phyloP scores from a whole-genome alignment of 2,888 invertebrate genomes.

The Hydrotaea cyrtoneurina region DNA sequence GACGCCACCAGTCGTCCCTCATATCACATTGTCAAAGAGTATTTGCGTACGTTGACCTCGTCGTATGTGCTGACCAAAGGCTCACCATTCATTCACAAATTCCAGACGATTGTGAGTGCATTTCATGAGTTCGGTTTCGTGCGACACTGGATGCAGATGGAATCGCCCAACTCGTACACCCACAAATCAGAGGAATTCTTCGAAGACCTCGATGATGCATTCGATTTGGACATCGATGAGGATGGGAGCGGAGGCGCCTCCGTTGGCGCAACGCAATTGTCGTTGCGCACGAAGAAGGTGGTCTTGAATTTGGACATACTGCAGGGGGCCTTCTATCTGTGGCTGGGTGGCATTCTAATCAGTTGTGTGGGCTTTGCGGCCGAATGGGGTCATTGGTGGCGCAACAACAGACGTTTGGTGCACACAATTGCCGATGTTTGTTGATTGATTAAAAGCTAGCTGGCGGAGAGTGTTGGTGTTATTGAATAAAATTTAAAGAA shows the following conservation, averaged over 20 bases:
- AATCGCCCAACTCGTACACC: slow-evolving; percentile 59
- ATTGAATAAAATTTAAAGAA: too few relatives aligned
- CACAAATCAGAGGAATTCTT: slow-evolving; percentile 67
- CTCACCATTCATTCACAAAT: slow-evolving; percentile 74
- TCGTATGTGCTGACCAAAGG: slow-evolving; percentile 74
- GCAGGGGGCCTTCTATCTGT: slow-evolving; percentile 78
- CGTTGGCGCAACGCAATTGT: not conserved
- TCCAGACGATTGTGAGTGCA: slow-evolving; percentile 71
- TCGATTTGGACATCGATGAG: slow-evolving; percentile 59
- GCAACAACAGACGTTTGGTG: not conserved
- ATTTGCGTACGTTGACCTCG: slow-evolving; percentile 73
- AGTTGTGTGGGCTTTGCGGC: slow-evolving; percentile 70
- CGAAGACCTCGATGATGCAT: slow-evolving; percentile 58
- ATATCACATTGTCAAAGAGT: slow-evolving; percentile 77
- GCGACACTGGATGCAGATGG: slow-evolving; percentile 75
- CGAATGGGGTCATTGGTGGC: slow-evolving; percentile 63
- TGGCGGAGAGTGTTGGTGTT: not conserved
- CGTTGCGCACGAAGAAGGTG: slow-evolving; percentile 68
- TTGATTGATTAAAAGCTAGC: not conserved
- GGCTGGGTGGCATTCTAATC: slow-evolving; percentile 73
- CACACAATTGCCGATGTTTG: not conserved
- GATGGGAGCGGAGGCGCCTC: not conserved
- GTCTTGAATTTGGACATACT: slow-evolving; percentile 75
- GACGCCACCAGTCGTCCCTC: slow-evolving; percentile 71
- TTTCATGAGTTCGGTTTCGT: slow-evolving; percentile 75